Percentiles rank a stretch among this genome's conserved stretches.
Evolutionary conservation across 2,888 invertebrate species (phyloP).

Genomic region (Phanerotoma sp.): DNA sequence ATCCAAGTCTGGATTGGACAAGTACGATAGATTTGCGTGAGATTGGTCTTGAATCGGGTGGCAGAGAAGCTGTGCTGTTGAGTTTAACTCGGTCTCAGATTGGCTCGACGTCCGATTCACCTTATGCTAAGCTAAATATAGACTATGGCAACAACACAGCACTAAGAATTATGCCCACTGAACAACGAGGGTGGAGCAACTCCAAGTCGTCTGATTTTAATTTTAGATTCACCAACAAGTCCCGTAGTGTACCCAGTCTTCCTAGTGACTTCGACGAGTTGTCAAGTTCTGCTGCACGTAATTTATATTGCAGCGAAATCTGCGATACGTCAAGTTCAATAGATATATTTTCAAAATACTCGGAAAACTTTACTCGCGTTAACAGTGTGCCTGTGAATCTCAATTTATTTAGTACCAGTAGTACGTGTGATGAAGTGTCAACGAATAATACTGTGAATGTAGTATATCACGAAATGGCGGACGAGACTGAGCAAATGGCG

Average conservation of each 20-base stretch:
- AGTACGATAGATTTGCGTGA: constrained; percentile 54
- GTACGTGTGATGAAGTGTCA: constrained; percentile 1
- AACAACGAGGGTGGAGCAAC: constrained; percentile 42
- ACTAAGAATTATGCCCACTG: constrained; percentile 34
- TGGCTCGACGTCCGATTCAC: constrained; percentile 42
- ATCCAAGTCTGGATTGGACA: constrained; percentile 50
- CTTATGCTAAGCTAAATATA: constrained; percentile 52
- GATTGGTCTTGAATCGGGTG: constrained; percentile 50
- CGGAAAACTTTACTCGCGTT: constrained; percentile 55
- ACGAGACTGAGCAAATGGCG: constrained; percentile 18
- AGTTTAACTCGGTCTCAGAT: constrained; percentile 24
- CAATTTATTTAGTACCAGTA: constrained; percentile 60
- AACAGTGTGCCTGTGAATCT: constrained; percentile 69
- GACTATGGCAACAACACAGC: constrained; percentile 39
- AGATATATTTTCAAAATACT: constrained; percentile 39
- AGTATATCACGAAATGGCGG: constrained; percentile 38
- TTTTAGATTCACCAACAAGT: constrained; percentile 57
- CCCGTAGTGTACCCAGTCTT: constrained; percentile 55
- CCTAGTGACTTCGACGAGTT: constrained; percentile 45
- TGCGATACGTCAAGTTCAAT: constrained; percentile 10
- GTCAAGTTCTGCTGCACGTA: constrained; percentile 6
- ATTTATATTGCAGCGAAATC: constrained; percentile 11
- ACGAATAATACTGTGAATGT: constrained; percentile 1
- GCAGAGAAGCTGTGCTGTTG: constrained; percentile 42
- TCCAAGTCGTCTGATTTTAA: constrained; percentile 45